Evolutionary conservation across 1,140 invertebrate species (phyloP), one percentile per base, ranked within the genome.

Genomic region (Chelonus insularis): DNA sequence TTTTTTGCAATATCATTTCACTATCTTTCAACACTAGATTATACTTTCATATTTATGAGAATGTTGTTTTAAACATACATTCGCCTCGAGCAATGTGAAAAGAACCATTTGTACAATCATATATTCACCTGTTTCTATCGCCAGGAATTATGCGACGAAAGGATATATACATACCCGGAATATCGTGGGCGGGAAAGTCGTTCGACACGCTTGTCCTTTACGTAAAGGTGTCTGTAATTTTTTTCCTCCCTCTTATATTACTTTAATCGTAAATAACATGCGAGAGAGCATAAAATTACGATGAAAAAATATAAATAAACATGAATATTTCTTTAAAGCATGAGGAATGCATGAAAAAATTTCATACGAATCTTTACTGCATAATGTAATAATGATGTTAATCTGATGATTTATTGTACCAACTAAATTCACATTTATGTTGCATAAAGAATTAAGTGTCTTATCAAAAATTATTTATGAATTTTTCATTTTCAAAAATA

Each of bases 141-240:
- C 23, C 25, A 29, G 16, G 39, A 29, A 43, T 45, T 45, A 18
- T 57, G 14, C 21, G 23, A 32, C 23, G 32, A 41, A 20, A 45
- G 16, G n/a, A 51, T 51, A 20, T 29, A 51, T 14, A 37, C 7
- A 59, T 18, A 37, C 43, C 16, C 6, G 25, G 47, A 23, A 59
- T 50, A n/a, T n/a, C 34, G 57, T 59, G 47, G 57, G 57, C 57
- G 57, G 47, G 57, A 59, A 59, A 59, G 57, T 59, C 57, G 57
- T 59, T 59, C 45, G 47, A 48, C 34, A 50, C 45, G 47, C 43
- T 37, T 59, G 57, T 59, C 57, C 57, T 59, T 59, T 59, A 59
- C 57, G 57, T 59, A 59, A 59, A 59, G 57, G 57, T 50, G 47
- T 59, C 47, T 50, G 21, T 12, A 36, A 20, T 37, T 39, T 18